Conservation (phyloP, 1,140 invertebrate species). For the Drosophila fuyamai region DNA sequence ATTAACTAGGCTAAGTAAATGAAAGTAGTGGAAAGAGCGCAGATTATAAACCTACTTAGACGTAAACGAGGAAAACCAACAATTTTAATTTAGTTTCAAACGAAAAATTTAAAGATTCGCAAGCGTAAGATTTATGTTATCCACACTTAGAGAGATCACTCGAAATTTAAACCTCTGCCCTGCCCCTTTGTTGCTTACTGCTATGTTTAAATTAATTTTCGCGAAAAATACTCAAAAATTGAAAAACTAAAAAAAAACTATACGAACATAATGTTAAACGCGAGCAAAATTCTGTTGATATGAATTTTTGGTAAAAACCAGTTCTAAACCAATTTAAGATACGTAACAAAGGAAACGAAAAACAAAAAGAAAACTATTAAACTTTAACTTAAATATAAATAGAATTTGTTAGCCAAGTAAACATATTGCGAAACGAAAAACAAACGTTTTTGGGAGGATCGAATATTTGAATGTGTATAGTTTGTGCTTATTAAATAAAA, state of each 20-base stretch:
- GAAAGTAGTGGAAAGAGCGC: constrained; percentile 53
- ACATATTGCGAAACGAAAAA: constrained; percentile 51
- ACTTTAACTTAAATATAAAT: constrained; percentile 80
- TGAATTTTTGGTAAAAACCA: constrained; percentile 72
- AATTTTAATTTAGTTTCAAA: constrained; percentile 51
- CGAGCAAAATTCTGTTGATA: constrained; percentile 72
- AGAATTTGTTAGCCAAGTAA: constrained; percentile 82
- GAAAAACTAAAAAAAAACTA: constrained; percentile 40
- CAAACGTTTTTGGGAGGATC: constrained; percentile 33
- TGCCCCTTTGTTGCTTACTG: constrained; percentile 74
- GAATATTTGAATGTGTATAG: constrained; percentile 76
- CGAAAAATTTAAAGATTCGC: constrained; percentile 58
- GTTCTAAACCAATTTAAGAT: constrained; percentile 76
- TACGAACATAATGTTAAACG: constrained; percentile 46
- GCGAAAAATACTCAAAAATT: constrained; percentile 57
- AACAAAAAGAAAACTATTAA: constrained; percentile 66
- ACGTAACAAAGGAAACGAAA: constrained; percentile 39
- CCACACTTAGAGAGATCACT: constrained; percentile 31
- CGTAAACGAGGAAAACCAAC: constrained; percentile 37
- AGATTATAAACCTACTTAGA: constrained; percentile 59
- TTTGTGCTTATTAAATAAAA: constrained; percentile 66
- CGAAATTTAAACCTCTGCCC: constrained; percentile 25
- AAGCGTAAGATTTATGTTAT: constrained; percentile 72
- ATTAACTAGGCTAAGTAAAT: constrained; percentile 73
- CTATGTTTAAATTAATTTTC: constrained; percentile 75